Base-by-base conservation (phyloP, 2,888 invertebrate genomes). In the Chromoteleia sp. region DNA sequence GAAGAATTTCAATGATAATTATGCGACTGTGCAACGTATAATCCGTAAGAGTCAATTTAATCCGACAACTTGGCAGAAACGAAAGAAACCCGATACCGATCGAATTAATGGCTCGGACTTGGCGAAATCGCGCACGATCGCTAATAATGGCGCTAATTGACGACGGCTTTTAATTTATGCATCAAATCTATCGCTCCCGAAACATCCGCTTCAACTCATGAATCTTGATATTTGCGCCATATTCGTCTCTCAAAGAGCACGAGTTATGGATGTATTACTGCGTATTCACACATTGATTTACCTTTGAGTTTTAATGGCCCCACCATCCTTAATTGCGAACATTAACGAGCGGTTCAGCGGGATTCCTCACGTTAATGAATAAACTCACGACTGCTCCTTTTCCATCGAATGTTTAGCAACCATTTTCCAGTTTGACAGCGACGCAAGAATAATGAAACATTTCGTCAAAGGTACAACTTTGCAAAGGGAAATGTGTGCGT, bases 261-360 rank as follows among this genome's bases (percentile, higher is more conserved):
- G 58, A 67, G 70, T 78, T 82, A 78, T 74, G 58, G 63, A 78
- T 61, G 78, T 83, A 83, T 83, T 78, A 70, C 71, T 63, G 73
- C 71, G 71, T 78, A 75, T 76, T 77, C 75, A 81, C 79, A 78
- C 83, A 83, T 82, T 78, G 80, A 84, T 83, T 84, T 82, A 80
- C 75, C 81, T 83, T 83, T 80, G 83, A 81, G 84, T 82, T 84
- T 84, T 82, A 83, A 84, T 81, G 80, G 81, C 78, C 58, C 71
- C 70, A 52, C 80, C 70, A 74, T 83, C 74, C 78, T 84, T 85
- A 87, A 87, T 87, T 86, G 86, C 85, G 68, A 84, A 79, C 86
- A 86, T 87, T 86, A 87, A 86, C 85, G 85, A 87, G 85, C 84
- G 80, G 82, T 84, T 85, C 83, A 81, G 59, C 70, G 80, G 78